Evolutionary conservation across 2,888 invertebrate genomes (phyloP).

Genomic region (Nezara viridula): DNA sequence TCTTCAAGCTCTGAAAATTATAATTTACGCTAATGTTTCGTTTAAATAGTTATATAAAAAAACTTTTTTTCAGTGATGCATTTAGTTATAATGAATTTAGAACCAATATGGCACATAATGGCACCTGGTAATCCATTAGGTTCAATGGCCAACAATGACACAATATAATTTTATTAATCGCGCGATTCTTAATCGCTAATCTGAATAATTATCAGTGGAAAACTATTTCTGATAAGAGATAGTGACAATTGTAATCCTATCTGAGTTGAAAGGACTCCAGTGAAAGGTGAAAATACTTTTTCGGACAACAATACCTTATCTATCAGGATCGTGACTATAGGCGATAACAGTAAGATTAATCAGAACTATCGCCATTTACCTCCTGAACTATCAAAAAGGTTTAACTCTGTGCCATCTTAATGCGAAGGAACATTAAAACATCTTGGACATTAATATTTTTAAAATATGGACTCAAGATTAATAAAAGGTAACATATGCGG

Average conservation of each 20-base stretch:
- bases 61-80: too few species aligned
- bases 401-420: background rate
- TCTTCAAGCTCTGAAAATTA: too few species aligned
- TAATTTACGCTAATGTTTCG: too few species aligned
- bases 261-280: background rate
- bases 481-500: too few species aligned
- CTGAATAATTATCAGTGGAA: background rate
- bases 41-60: too few species aligned
- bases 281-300: slow-evolving; percentile 40
- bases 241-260: background rate
- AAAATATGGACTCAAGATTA: too few species aligned
- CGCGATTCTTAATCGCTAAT: background rate
- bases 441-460: too few species aligned
- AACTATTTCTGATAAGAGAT: background rate
- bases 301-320: background rate
- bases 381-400: background rate
- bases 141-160: background rate
- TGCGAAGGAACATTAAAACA: too few species aligned
- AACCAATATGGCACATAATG: background rate
- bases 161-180: slow-evolving; percentile 31
- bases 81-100: too few species aligned
- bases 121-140: background rate
- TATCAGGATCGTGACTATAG: background rate
- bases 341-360: background rate
- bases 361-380: background rate